Base-by-base conservation (phyloP, 2,113 vertebrate species). In the Carollia perspicillata region DNA sequence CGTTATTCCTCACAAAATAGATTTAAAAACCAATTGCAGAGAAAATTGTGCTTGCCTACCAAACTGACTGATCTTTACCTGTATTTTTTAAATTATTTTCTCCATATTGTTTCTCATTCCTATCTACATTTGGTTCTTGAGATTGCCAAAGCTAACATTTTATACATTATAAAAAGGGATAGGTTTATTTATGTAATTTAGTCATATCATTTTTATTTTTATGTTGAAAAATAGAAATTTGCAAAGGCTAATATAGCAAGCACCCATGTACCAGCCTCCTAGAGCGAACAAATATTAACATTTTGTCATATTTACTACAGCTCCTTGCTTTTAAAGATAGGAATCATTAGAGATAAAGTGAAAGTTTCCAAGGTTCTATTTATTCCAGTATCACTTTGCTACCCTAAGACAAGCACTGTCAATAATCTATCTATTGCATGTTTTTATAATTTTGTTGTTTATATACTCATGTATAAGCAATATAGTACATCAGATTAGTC, bases 321-420 rank as follows among this genome's bases (percentile, higher is more conserved):
- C 44, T 90, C 13, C 88, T 97, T 93, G 47, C 44, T 94, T 96
- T 93, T 69, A 88, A 65, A 33, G 13, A 94, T 84, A 28, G 53
- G 68, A 79, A 79, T 75, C 10, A 84, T 78, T 69, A 66, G 40
- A 83, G 53, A 44, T 92, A 72, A 94, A 72, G 22, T 75, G 69
- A 42, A 77, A 30, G 18, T 83, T 95, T 93, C 51, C 37, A 71
- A 20, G 14, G 5, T 71, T 93, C 49, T 75, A 9, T 33, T 23
- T 90, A 51, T 69, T 60, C n/a, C 55, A 18, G 9, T 40, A 26
- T 97, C 63, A 90, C 26, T 42, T 74, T 75, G 33, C 20, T 49
- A 5, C 30, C n/a, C 69, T 26, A 75, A 69, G 17, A 49, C 13
- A 90, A 55, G 22, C 6, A 33, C 7, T 37, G 0, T 77, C n/a